Percentiles rank a stretch among this genome's conserved stretches.
These are phyloP conservation scores for Eumaeus atala DNA, from an alignment of 1,140 invertebrate genomes.

Conservation along the genomic window DNA sequence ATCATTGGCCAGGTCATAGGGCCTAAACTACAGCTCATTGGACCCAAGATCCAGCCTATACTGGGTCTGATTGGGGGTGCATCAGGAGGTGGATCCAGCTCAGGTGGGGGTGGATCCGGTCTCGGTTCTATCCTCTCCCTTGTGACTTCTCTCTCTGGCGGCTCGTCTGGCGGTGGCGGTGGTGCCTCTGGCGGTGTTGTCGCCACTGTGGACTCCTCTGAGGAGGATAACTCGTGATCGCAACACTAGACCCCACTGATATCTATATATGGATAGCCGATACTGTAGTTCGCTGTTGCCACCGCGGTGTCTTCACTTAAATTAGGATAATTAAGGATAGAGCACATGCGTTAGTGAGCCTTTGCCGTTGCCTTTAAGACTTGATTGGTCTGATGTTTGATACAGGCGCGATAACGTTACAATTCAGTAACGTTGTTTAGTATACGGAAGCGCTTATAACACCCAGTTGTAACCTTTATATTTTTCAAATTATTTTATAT, in stretches of 20 bases:
- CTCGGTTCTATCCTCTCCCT: conserved; percentile 58
- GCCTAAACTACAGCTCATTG: conserved; percentile 76
- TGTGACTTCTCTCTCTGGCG: conserved; percentile 62
- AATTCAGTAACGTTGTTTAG: too few relatives aligned
- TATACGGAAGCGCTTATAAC: too few relatives aligned
- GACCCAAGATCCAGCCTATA: conserved; percentile 74
- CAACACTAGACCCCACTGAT: not conserved
- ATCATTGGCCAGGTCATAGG: conserved; percentile 75
- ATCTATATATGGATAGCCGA: too few relatives aligned
- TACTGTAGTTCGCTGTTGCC: conserved; percentile 9
- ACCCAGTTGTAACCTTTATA: too few relatives aligned
- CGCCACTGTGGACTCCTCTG: conserved; percentile 62
- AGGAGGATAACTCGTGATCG: conserved; percentile 60
- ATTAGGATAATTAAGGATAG: too few relatives aligned
- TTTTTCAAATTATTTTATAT: too few relatives aligned
- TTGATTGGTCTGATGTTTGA: too few relatives aligned
- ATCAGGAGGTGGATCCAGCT: conserved; percentile 43
- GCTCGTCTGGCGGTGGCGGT: conserved; percentile 59
- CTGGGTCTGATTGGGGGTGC: conserved; percentile 74
- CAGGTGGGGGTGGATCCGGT: conserved; percentile 57
- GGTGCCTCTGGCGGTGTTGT: conserved; percentile 38
- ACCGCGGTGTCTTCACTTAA: not conserved
- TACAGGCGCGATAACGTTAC: too few relatives aligned
- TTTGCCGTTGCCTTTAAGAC: too few relatives aligned
- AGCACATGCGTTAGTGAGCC: too few relatives aligned